These are phyloP conservation scores for Thecophora atra DNA, from an alignment of 2,888 invertebrate genomes.

Conservation along the genomic window DNA sequence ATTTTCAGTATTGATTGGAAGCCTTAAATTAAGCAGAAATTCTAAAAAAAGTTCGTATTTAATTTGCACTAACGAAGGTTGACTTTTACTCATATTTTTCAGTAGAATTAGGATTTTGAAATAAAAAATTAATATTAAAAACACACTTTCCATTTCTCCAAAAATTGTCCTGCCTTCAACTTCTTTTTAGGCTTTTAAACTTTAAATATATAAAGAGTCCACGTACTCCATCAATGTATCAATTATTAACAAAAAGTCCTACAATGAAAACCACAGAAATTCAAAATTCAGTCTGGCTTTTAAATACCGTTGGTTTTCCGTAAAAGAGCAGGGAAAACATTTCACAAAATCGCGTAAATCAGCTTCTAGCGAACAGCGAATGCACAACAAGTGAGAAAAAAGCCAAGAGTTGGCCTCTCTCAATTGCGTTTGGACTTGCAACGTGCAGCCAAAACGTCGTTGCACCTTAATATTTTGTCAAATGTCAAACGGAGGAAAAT, in stretches of 20 bases:
- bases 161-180: neutral
- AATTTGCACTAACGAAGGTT: neutral
- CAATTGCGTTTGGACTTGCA: neutral
- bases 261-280: neutral
- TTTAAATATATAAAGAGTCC: neutral
- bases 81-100: neutral
- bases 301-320: neutral
- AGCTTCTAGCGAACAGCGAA: conserved; percentile 38
- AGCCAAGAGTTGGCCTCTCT: conserved; percentile 1
- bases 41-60: neutral
- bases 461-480: conserved; percentile 27
- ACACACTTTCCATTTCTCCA: neutral
- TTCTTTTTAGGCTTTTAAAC: neutral
- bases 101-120: neutral
- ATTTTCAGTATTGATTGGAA: conserved; percentile 33
- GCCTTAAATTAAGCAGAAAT: neutral
- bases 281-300: neutral
- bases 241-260: neutral
- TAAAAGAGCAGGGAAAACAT: neutral
- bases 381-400: conserved; percentile 7
- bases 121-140: neutral
- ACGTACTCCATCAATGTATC: neutral
- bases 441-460: neutral
- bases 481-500: conserved; percentile 12
- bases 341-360: conserved; percentile 31